Percentiles rank a stretch among this genome's conserved stretches.
Evolutionary conservation across 2,113 vertebrate genomes (phyloP).

Genomic region (Smithornis capensis): DNA sequence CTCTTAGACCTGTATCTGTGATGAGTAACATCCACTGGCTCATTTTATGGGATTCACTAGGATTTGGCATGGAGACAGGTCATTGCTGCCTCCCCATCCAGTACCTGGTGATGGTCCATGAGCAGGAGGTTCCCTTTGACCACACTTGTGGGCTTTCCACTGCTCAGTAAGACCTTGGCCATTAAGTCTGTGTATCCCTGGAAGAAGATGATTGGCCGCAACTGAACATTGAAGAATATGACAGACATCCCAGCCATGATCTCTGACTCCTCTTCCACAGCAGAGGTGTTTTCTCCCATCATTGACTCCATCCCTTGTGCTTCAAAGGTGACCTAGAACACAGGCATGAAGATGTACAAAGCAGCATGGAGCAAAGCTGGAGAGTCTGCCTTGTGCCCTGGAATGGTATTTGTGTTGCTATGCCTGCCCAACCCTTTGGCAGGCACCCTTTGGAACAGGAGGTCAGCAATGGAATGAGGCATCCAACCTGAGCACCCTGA

Average conservation of each 20-base stretch:
- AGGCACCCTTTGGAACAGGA: background rate
- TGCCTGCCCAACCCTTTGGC: background rate
- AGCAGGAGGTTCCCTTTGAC: slow-evolving; percentile 68
- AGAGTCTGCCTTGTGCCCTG: accelerated
- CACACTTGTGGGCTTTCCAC: slow-evolving; percentile 40
- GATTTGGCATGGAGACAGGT: background rate
- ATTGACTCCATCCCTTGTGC: slow-evolving; percentile 57
- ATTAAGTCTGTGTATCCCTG: slow-evolving; percentile 70
- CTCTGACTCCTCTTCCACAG: slow-evolving; percentile 46
- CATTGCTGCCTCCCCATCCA: accelerated
- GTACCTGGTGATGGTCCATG: slow-evolving; percentile 75
- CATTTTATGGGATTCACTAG: accelerated
- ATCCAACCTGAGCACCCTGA: background rate
- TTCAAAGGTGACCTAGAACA: slow-evolving; percentile 64
- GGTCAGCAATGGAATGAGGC: background rate
- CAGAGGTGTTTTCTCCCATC: background rate
- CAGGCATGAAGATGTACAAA: background rate
- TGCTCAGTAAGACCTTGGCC: slow-evolving; percentile 65
- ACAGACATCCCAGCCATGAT: slow-evolving; percentile 62
- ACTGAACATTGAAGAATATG: slow-evolving; percentile 59
- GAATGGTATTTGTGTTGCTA: background rate
- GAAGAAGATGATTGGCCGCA: slow-evolving; percentile 57
- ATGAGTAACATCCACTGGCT: background rate
- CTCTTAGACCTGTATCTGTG: background rate
- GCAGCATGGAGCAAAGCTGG: background rate